These are phyloP conservation scores for Plutomurus gul DNA, from an alignment of 1,140 invertebrate species.

Conservation along the genomic window DNA sequence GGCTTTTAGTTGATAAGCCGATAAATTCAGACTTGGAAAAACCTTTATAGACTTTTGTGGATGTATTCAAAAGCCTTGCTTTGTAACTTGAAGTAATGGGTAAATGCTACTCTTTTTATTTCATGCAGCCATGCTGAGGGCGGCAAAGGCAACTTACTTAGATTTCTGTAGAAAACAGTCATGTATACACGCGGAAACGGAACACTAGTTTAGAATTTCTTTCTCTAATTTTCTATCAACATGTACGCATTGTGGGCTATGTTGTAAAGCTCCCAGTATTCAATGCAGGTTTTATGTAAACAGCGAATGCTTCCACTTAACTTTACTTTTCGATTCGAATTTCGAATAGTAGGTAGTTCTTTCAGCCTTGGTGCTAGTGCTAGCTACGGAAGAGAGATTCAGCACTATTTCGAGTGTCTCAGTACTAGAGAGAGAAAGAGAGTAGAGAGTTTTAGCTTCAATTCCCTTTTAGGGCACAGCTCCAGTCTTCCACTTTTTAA, in stretches of 20 bases:
- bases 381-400: too few relatives aligned
- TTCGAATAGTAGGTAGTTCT: background rate
- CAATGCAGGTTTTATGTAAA: background rate
- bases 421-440: background rate
- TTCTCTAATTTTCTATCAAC: too few relatives aligned
- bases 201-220: too few relatives aligned
- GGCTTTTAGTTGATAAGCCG: constrained; percentile 3
- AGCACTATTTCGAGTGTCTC: too few relatives aligned
- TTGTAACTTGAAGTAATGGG: background rate
- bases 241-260: too few relatives aligned
- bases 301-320: background rate
- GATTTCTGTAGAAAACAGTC: too few relatives aligned
- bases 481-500: background rate
- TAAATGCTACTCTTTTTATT: too few relatives aligned
- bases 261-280: too few relatives aligned
- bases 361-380: too few relatives aligned
- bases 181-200: too few relatives aligned
- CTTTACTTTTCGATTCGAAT: background rate
- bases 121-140: too few relatives aligned
- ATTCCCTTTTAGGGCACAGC: background rate
- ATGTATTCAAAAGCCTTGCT: background rate
- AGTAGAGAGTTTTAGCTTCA: background rate
- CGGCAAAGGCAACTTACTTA: too few relatives aligned
- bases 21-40: background rate
- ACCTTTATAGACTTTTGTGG: background rate